Base-by-base conservation (phyloP, 30 jellyfish, hydroid and myxozoan genomes). In the Morbakka virulenta region DNA sequence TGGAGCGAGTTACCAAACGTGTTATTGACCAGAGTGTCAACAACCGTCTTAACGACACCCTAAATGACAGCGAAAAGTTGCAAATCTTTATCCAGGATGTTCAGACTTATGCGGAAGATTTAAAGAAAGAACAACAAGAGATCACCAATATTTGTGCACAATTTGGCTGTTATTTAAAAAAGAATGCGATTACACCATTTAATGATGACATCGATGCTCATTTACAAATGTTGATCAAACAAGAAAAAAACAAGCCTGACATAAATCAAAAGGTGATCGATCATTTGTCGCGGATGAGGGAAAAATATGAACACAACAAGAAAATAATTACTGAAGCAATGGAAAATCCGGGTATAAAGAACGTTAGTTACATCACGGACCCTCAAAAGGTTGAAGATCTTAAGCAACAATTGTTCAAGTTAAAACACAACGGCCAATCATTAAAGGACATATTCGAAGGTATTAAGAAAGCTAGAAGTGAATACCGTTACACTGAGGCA, bases 131-230 rank as follows among this genome's bases (percentile, higher is more conserved):
- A 28, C 84, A 68, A 33, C 23, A 22, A 32, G 50, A 32, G 9
- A 80, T 80, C 71, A 80, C 92, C 0, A 34, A 80, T 52, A 80
- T 80, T 0, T 80, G 84, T 35, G 92, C 92, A 0, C 92, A 80
- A 28, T 80, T 80, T 53, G 92, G 92, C 17, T 80, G 92, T 51
- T 80, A 80, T 35, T 50, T 80, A 48, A 68, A 80, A 77, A 69
- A 80, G 72, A 80, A 80, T 32, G 84, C 92, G 9, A 80, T 80
- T 0, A 80, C 92, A 4, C 85, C 92, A 3, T 68, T 68, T 76
- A 80, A 80, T 24, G 89, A 79, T 50, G 85, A 68, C 22, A 29
- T 80, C 25, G 92, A 80, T 68, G 85, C 79, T 49, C 92, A 80
- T 32, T 29, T 80, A 13, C 30, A 80, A 6, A 68, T 80, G 92